These are phyloP conservation scores for Pygocentrus nattereri DNA, from an alignment of 2,797 vertebrate genomes.

Conservation along the genomic window DNA sequence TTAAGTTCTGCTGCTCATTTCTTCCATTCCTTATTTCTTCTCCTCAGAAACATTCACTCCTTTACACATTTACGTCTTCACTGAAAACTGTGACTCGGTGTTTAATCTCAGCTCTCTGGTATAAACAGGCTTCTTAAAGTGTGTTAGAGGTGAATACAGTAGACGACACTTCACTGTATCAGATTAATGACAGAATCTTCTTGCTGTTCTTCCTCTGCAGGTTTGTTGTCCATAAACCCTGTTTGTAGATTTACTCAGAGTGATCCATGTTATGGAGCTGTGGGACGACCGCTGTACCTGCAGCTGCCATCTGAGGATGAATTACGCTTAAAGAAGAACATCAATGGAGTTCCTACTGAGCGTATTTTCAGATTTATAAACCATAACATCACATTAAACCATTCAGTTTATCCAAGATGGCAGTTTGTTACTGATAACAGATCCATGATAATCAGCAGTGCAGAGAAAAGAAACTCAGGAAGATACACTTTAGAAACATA, in stretches of 20 bases:
- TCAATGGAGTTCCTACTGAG: neutral
- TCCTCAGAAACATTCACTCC: no score
- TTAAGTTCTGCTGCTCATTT: no score
- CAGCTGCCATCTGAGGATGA: rapidly evolving
- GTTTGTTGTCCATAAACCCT: neutral
- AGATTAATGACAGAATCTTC: neutral
- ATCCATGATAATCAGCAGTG: slow-evolving; percentile 3
- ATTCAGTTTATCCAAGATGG: neutral
- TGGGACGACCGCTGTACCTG: slow-evolving; percentile 5
- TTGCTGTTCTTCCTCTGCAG: neutral
- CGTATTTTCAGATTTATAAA: neutral
- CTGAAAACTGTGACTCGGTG: no score
- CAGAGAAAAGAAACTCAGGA: no score
- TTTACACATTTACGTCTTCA: no score
- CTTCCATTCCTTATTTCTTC: no score
- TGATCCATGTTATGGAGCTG: slow-evolving; percentile 13
- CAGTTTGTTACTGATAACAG: neutral
- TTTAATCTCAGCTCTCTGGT: no score
- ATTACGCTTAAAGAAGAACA: neutral
- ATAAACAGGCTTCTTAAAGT: no score
- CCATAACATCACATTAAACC: neutral
- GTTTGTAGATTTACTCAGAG: neutral
- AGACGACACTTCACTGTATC: neutral
- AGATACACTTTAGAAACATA: no score
- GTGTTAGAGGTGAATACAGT: no score